Conservation (phyloP, 2,888 invertebrate genomes). For the Drosophila subsilvestris region DNA sequence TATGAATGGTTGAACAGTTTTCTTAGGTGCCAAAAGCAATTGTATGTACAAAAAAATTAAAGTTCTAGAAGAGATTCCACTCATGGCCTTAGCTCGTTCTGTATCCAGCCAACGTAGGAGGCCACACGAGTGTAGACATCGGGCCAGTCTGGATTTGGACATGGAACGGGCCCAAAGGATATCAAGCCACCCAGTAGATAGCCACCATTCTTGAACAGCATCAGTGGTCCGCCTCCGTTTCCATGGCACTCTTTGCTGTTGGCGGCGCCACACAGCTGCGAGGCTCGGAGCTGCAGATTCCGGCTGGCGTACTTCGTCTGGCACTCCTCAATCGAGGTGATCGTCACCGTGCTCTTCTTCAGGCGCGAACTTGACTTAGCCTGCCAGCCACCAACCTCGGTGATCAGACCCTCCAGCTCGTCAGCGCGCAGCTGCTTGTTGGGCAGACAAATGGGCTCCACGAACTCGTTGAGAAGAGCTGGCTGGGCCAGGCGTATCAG, state of each 20-base stretch:
- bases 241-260: constrained; percentile 56
- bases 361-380: constrained; percentile 48
- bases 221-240: constrained; percentile 65
- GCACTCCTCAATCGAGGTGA: constrained; percentile 50
- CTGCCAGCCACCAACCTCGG: constrained; percentile 65
- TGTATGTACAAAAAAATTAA: neutral
- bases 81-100: constrained; percentile 40
- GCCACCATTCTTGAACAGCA: constrained; percentile 52
- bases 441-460: constrained; percentile 67
- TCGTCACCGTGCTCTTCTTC: constrained; percentile 53
- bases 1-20: too few species aligned
- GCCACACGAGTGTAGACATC: constrained; percentile 69
- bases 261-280: constrained; percentile 60
- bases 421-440: constrained; percentile 54
- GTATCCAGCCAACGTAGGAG: constrained; percentile 66
- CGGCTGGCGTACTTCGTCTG: constrained; percentile 41
- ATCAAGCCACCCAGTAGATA: constrained; percentile 59
- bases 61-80: neutral
- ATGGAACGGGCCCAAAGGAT: constrained; percentile 65
- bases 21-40: too few species aligned
- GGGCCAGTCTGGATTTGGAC: constrained; percentile 59
- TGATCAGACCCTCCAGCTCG: constrained; percentile 56
- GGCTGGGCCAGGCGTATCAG: constrained; percentile 49
- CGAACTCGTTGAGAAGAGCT: constrained; percentile 49
- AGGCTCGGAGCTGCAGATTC: constrained; percentile 38